phyloP scores from a whole-genome alignment of 2,797 vertebrate genomes.

The Simalia tracyae region DNA sequence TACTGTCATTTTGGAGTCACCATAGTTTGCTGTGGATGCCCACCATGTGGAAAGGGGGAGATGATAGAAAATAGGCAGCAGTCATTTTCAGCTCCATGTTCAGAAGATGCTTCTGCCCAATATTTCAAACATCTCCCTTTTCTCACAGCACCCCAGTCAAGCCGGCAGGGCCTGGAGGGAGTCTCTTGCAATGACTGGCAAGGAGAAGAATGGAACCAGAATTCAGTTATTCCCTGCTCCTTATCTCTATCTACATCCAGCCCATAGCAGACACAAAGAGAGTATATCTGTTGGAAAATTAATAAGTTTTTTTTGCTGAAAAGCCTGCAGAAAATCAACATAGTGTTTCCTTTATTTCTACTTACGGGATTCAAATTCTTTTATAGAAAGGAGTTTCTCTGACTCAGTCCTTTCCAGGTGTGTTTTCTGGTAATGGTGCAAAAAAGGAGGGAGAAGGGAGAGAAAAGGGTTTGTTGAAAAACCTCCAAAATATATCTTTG shows the following conservation, averaged over 20 bases:
- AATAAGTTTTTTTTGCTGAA: conserved; percentile 38
- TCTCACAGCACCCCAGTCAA: background rate
- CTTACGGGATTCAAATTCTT: conserved; percentile 83
- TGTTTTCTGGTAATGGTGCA: conserved; percentile 66
- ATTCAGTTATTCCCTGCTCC: background rate
- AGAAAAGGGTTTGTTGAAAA: background rate
- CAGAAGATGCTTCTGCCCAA: background rate
- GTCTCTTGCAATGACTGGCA: background rate
- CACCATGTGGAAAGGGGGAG: background rate
- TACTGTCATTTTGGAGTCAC: background rate
- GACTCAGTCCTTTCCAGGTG: conserved; percentile 76
- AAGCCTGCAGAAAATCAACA: conserved; percentile 14
- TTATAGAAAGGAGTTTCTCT: conserved; percentile 73
- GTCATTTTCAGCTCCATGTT: background rate
- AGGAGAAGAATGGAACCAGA: background rate
- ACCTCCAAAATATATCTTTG: background rate
- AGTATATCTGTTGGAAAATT: conserved; percentile 12
- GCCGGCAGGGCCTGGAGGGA: background rate
- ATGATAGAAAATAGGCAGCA: background rate
- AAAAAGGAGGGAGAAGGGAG: background rate
- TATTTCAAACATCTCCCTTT: background rate
- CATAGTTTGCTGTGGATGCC: background rate
- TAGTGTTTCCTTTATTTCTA: conserved; percentile 51
- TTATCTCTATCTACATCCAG: background rate
- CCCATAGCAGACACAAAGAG: background rate